These are phyloP conservation scores for Enteromius thamalakanensis DNA, from an alignment of 2,797 vertebrate genomes.

Conservation along the genomic window DNA sequence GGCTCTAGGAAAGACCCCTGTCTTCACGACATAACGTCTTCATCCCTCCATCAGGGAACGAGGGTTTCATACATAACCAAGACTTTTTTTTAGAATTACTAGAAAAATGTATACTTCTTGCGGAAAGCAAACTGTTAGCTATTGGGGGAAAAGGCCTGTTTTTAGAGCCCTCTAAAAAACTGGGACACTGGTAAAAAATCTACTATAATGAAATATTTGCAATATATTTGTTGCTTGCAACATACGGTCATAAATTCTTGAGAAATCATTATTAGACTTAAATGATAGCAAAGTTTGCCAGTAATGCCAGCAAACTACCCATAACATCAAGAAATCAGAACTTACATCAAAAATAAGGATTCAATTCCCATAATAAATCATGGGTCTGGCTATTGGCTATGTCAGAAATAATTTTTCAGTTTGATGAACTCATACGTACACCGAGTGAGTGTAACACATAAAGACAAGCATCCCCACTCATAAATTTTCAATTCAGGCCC, in stretches of 20 bases:
- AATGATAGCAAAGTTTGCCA: neutral
- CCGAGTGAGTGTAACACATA: neutral
- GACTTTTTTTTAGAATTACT: neutral
- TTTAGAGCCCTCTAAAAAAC: neutral
- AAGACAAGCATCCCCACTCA: neutral
- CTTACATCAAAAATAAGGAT: neutral
- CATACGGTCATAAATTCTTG: neutral
- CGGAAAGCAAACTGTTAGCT: neutral
- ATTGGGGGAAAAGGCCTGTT: neutral
- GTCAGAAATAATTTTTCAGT: neutral
- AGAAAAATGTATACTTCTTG: neutral
- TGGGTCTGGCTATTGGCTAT: neutral
- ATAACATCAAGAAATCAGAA: neutral
- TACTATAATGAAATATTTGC: neutral
- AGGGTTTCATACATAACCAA: too few relatives aligned
- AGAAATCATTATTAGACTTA: slow-evolving; percentile 4
- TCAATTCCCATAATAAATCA: neutral
- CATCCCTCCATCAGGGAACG: too few relatives aligned
- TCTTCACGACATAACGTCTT: too few relatives aligned
- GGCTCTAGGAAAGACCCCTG: too few relatives aligned
- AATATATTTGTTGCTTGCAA: neutral
- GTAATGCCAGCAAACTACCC: neutral
- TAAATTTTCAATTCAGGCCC: slow-evolving; percentile 4
- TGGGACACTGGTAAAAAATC: neutral
- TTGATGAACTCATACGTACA: slow-evolving; percentile 22